phyloP scores from a whole-genome alignment of 2,113 vertebrate genomes.

The Sitta europaea region DNA sequence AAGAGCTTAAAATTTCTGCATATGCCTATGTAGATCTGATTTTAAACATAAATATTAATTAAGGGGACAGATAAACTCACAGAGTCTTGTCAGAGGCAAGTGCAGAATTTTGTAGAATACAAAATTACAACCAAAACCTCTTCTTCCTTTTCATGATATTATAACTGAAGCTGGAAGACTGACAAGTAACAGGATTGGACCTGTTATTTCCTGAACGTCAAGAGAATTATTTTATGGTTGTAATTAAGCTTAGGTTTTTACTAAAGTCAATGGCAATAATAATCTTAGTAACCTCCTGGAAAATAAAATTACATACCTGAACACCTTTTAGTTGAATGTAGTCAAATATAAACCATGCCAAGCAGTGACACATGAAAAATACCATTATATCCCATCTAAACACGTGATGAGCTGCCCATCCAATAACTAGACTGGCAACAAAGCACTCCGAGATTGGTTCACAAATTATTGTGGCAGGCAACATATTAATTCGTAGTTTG shows the following conservation, averaged over 20 bases:
- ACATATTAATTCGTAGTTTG: slow-evolving; percentile 95
- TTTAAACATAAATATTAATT: neutral
- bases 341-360: slow-evolving; percentile 97
- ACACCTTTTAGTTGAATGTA: slow-evolving; percentile 95
- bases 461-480: slow-evolving; percentile 90
- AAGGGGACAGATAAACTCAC: neutral
- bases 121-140: neutral
- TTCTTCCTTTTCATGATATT: neutral
- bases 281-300: neutral
- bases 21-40: neutral
- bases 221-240: neutral
- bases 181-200: neutral
- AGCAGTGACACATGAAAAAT: slow-evolving; percentile 98
- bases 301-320: slow-evolving; percentile 79
- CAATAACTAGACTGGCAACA: slow-evolving; percentile 94
- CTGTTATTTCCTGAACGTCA: neutral
- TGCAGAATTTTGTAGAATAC: neutral
- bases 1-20: neutral
- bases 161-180: neutral
- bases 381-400: slow-evolving; percentile 98
- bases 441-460: slow-evolving; percentile 98
- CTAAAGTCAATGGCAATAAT: neutral
- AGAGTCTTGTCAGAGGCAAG: neutral
- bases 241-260: neutral
- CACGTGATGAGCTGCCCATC: slow-evolving; percentile 93